Evolutionary conservation across 2,113 vertebrate species (phyloP).

Genomic region (Rhea americana): DNA sequence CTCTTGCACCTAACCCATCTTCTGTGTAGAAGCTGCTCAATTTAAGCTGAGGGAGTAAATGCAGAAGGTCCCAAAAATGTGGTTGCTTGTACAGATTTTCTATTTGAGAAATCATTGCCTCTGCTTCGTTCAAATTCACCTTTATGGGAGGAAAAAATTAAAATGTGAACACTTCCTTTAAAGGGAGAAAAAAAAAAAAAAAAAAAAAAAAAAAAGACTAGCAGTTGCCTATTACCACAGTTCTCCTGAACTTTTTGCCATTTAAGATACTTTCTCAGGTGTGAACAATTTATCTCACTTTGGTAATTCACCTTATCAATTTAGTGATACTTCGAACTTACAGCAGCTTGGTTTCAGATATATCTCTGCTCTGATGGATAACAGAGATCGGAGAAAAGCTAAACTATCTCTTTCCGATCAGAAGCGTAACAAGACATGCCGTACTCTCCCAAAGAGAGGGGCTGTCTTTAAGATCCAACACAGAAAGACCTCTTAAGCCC

Average conservation of each 20-base stretch:
- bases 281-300: not conserved
- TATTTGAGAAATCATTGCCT: conserved; percentile 60
- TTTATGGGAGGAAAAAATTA: not conserved
- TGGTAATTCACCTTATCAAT: not conserved
- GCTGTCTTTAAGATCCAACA: not conserved
- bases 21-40: not conserved
- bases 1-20: not conserved
- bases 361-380: not conserved
- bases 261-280: not conserved
- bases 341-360: not conserved
- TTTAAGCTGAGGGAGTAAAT: conserved; percentile 25
- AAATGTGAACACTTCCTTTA: not conserved
- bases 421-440: not conserved
- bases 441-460: not conserved
- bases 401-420: not conserved
- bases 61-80: conserved; percentile 70
- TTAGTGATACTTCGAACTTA: not conserved
- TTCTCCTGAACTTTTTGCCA: not conserved
- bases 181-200: not conserved
- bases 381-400: not conserved
- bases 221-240: rapidly evolving
- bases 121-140: conserved; percentile 70
- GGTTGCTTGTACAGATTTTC: conserved; percentile 72
- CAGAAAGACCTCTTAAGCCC: not conserved
- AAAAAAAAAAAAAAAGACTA: not conserved